phyloP scores from a whole-genome alignment of 2,113 vertebrate genomes.

The Larimichthys crocea region DNA sequence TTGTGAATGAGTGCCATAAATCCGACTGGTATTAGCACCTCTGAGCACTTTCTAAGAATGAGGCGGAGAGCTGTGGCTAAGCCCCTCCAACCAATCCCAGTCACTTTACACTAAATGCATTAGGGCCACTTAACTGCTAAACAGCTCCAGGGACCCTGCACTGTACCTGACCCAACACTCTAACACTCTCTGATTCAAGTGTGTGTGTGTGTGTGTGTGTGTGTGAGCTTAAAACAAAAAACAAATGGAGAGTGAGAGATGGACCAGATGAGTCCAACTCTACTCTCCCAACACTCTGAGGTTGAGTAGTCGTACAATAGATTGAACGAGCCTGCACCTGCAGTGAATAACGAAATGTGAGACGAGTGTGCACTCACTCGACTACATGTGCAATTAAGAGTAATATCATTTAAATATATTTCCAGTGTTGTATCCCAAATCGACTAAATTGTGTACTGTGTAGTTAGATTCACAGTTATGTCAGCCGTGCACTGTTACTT shows the following conservation, averaged over 20 bases:
- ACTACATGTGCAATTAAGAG: neutral
- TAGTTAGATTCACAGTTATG: no score
- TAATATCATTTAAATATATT: neutral
- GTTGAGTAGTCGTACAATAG: conserved; percentile 35
- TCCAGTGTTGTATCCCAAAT: neutral
- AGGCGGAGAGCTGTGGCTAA: conserved; percentile 59
- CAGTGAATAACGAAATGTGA: conserved; percentile 24
- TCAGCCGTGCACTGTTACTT: neutral
- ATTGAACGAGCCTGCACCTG: conserved; percentile 46
- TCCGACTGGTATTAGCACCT: conserved; percentile 60
- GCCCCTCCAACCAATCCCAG: conserved; percentile 56
- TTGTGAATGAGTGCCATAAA: conserved; percentile 68
- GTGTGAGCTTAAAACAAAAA: conserved; percentile 8
- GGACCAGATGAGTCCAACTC: conserved; percentile 43
- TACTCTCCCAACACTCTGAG: conserved; percentile 22
- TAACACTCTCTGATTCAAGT: conserved; percentile 47
- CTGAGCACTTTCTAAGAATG: conserved; percentile 71
- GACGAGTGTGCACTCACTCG: conserved; percentile 19
- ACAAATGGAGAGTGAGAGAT: conserved; percentile 26
- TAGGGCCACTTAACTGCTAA: conserved; percentile 67
- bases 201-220: conserved; percentile 10
- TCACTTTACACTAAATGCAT: conserved; percentile 73
- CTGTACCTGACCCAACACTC: conserved; percentile 59
- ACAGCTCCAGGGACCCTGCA: conserved; percentile 63
- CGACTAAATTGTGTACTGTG: no score